Evolutionary conservation across 2,888 invertebrate species (phyloP), one percentile per base, ranked within the genome.

Genomic region (Thereva nobilitata): DNA sequence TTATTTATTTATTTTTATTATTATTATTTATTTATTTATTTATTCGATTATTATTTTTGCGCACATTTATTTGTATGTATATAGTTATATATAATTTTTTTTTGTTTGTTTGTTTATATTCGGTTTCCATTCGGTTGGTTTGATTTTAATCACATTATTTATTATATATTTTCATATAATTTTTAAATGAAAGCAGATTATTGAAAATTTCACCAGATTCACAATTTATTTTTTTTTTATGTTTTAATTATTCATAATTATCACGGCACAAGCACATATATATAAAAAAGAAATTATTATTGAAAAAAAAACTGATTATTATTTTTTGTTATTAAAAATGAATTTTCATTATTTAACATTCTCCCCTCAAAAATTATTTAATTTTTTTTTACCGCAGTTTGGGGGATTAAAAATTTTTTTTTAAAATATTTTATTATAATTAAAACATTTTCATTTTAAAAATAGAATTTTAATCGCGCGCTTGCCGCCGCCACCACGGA

Each of bases 1-100:
- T 7, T 9, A 6, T 2, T 34, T 34, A 52, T 45, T 57, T 37
- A 38, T 45, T 40, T 38, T 37, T 45, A 35, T 57, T 57, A 44
- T 37, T 53, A 12, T 23, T 52, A 8, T 34, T 52, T 52, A 52
- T 52, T 52, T 7, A 53, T 38, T 53, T 9, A 38, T 53, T 38
- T 38, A 9, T 38, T 34, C 5, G 35, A 34, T 50, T 23, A 34
- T 4, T 23, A 47, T 4, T 50, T 9, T 6, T 50, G 23, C 23
- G 35, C 23, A 34, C n/a, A 49, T 10, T 10, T 52, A 35, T 3
- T 2, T 6, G 38, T 7, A 38, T 10, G 38, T 10, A 5, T 6
- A 38, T 37, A 53, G 6, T 23, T 41, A n/a, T 12, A 55, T 34
- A 12, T 3, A 55, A 34, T 34, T 23, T 56, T 8, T 56, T 42